Evolutionary conservation across 2,113 vertebrate genomes (phyloP).

Genomic region (Girardinichthys multiradiatus): DNA sequence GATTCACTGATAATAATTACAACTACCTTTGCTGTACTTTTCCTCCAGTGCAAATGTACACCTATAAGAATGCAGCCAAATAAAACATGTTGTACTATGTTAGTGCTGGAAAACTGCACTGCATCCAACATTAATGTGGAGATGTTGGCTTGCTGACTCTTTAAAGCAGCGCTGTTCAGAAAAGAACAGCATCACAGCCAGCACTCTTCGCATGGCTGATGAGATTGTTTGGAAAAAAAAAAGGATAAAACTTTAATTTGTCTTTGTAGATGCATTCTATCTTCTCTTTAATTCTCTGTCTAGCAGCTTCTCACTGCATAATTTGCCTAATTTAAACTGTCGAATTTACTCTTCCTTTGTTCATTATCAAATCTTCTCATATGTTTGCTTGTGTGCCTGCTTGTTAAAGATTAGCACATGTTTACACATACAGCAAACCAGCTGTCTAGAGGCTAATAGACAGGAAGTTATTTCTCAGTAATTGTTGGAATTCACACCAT

Average conservation of each 20-base stretch:
- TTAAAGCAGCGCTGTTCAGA: background rate
- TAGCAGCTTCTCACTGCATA: background rate
- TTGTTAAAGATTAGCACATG: slow-evolving; percentile 1
- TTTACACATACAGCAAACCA: background rate
- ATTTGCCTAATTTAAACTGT: background rate
- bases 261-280: background rate
- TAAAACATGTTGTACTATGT: background rate
- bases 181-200: background rate
- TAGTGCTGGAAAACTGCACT: background rate
- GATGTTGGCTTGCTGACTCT: background rate
- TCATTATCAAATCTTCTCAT: slow-evolving; percentile 4
- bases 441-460: background rate
- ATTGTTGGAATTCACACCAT: background rate
- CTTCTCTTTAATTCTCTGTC: background rate
- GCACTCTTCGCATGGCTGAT: background rate
- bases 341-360: background rate
- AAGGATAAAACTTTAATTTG: background rate
- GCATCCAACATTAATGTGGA: background rate
- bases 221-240: background rate
- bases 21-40: background rate
- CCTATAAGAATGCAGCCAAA: background rate
- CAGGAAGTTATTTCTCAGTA: background rate
- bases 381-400: background rate
- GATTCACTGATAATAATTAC: background rate
- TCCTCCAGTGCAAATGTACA: background rate